Evolutionary conservation across 2,797 vertebrate genomes (phyloP), one percentile per base, ranked within the genome.

Genomic region (Cyclura pinguis): DNA sequence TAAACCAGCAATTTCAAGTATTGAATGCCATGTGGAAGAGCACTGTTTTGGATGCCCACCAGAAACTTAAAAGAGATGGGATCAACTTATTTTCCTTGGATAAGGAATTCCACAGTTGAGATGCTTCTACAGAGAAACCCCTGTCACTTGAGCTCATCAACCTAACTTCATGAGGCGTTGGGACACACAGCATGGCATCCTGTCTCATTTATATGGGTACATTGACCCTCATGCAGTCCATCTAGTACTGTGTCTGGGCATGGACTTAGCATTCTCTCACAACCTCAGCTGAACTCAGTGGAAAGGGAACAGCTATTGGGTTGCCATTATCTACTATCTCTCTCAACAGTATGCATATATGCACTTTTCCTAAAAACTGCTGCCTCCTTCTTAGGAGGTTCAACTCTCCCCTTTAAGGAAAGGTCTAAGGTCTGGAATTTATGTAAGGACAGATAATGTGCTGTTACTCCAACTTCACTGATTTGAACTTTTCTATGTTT

Each of bases 401-500:
- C n/a, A 67, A 1, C 24, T 64, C 47, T 52, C 27, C 91, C 93
- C 89, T 87, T 81, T 82, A 78, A 93, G 93, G 82, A 47, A 88
- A 32, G 73, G 90, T 85, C 89, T 96, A 96, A 97, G 96, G 96
- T 96, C 93, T 89, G 95, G 94, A 92, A 91, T 80, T 88, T 84
- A 92, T 86, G 94, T 72, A 4, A 88, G 35, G 84, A 91, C 38
- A 13, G 38, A 85, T 91, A 96, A 91, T 95, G 94, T 96, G 95
- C 89, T 93, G 96, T 97, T 97, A 97, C 91, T 92, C 93, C 95
- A 90, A 95, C 94, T 88, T 96, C 96, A 97, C 96, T 96, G 84
- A 95, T 97, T 97, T 97, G 97, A 97, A 95, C 88, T 90, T 96
- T 91, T 93, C 96, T 93, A 93, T 13, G 96, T 97, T 94, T 94